Conservation (phyloP, 2,888 invertebrate genomes). For the Phaonia tiefii region DNA sequence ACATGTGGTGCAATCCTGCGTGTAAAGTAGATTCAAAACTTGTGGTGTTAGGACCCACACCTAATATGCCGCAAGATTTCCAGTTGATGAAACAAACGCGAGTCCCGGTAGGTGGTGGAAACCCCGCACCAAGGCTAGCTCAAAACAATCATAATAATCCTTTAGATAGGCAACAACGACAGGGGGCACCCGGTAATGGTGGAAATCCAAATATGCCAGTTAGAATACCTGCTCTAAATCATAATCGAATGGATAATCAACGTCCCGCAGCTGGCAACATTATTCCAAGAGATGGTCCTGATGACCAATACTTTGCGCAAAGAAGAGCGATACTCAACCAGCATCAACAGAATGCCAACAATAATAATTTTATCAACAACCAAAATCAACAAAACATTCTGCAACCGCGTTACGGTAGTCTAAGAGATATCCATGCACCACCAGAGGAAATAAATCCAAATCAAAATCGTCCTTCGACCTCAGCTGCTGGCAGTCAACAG, state of each 20-base stretch:
- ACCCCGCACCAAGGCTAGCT: conserved; percentile 65
- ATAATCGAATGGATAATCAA: conserved; percentile 62
- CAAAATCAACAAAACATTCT: conserved; percentile 73
- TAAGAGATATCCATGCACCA: conserved; percentile 73
- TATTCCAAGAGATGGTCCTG: conserved; percentile 71
- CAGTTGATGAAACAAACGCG: conserved; percentile 79
- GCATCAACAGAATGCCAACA: conserved; percentile 73
- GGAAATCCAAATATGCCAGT: conserved; percentile 47
- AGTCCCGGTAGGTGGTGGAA: conserved; percentile 73
- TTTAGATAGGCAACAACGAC: conserved; percentile 59
- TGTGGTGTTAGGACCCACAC: conserved; percentile 84
- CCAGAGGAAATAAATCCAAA: conserved; percentile 70
- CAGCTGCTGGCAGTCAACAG: conserved; percentile 20
- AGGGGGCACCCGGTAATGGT: conserved; percentile 60
- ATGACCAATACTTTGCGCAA: conserved; percentile 76
- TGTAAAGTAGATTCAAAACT: conserved; percentile 89
- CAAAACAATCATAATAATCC: conserved; percentile 66
- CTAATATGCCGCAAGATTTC: conserved; percentile 79
- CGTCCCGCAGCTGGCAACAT: conserved; percentile 62
- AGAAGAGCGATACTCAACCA: conserved; percentile 77
- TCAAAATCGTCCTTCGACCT: conserved; percentile 71
- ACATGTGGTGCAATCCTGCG: conserved; percentile 96
- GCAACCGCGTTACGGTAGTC: conserved; percentile 75
- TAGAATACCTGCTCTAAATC: conserved; percentile 60
- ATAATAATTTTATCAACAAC: conserved; percentile 75